Evolutionary conservation across 2,113 vertebrate species (phyloP), one percentile per base, ranked within the genome.

Genomic region (Struthidea cinerea): DNA sequence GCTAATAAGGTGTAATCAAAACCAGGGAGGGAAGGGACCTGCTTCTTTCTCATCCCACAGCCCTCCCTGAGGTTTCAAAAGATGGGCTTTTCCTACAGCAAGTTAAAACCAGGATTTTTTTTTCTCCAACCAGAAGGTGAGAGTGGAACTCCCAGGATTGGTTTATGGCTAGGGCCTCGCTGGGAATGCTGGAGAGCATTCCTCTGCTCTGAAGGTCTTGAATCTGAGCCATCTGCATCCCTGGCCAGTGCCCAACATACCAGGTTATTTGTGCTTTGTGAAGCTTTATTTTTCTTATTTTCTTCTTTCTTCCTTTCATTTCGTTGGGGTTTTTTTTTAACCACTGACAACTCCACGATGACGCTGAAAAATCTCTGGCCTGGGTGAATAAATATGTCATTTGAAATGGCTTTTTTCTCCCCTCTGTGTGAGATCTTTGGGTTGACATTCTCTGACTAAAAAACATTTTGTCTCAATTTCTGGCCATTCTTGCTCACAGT

Each of bases 1-100:
- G 85, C 46, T 94, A 96, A 96, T 90, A 68, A 96, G 50, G 82
- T 88, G 28, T 95, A 95, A 94, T 93, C 75, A 61, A 60, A 91
- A 94, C 18, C 90, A 90, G 88, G n/a, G 49, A 83, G 71, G 49
- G 78, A 93, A 85, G 41, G 57, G 81, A 88, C 87, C 35, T 77
- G 68, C 53, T 90, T 33, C 44, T 59, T 95, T 90, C 70, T 65
- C 82, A 80, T 53, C 82, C 74, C 75, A 50, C 63, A 69, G 5
- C 33, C 16, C 17, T 90, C 18, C 46, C 61, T 35, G 74, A 65
- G 57, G 46, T 91, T 85, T 82, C 2, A 2, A 81, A 90, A 89
- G 65, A 23, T 71, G 16, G 19, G 23, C 23, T 82, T 87, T 88
- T 90, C 65, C 79, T 90, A 23, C 32, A 23, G 39, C 69, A 44